These are phyloP conservation scores for Microtus agrestis DNA, from an alignment of 2,797 vertebrate genomes.

Conservation along the genomic window DNA sequence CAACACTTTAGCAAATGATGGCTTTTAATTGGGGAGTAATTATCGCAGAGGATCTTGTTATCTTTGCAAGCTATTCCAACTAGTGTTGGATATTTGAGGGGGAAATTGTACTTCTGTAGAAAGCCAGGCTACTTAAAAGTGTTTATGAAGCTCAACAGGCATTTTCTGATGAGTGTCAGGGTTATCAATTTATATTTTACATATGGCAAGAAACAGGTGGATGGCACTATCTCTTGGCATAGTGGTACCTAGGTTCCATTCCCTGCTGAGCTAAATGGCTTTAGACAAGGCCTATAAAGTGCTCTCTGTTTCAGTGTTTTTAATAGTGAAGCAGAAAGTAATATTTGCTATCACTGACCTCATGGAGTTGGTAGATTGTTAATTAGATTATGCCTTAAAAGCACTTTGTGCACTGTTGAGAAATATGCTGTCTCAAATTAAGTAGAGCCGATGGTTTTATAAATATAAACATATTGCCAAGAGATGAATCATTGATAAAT, in stretches of 20 bases:
- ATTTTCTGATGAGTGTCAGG: slow-evolving; percentile 5
- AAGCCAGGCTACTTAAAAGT: slow-evolving; percentile 30
- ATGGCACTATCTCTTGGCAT: background rate
- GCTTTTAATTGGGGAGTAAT: slow-evolving; percentile 66
- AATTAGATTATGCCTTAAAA: slow-evolving; percentile 57
- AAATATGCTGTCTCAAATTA: slow-evolving; percentile 57
- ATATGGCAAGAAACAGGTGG: background rate
- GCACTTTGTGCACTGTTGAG: slow-evolving; percentile 56
- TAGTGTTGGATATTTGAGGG: slow-evolving; percentile 19
- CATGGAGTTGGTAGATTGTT: slow-evolving; percentile 26
- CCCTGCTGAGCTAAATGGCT: slow-evolving; percentile 6
- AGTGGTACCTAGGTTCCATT: slow-evolving; percentile 23
- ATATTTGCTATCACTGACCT: slow-evolving; percentile 31
- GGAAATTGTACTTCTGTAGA: slow-evolving; percentile 65
- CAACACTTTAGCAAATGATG: slow-evolving; percentile 24
- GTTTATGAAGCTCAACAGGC: background rate
- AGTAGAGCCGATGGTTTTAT: slow-evolving; percentile 50
- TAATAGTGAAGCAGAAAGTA: slow-evolving; percentile 42
- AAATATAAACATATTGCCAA: slow-evolving; percentile 61
- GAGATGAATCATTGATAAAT: slow-evolving; percentile 21
- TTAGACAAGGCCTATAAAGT: slow-evolving; percentile 43
- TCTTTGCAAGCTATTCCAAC: slow-evolving; percentile 19
- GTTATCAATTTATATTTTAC: background rate
- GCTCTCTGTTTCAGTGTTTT: slow-evolving; percentile 47
- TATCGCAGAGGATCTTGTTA: slow-evolving; percentile 50